A percentile compares a stretch with the other conserved stretches of the same genome.
phyloP scores from a whole-genome alignment of 2,113 vertebrate species.

The Rhinoptilus africanus region DNA sequence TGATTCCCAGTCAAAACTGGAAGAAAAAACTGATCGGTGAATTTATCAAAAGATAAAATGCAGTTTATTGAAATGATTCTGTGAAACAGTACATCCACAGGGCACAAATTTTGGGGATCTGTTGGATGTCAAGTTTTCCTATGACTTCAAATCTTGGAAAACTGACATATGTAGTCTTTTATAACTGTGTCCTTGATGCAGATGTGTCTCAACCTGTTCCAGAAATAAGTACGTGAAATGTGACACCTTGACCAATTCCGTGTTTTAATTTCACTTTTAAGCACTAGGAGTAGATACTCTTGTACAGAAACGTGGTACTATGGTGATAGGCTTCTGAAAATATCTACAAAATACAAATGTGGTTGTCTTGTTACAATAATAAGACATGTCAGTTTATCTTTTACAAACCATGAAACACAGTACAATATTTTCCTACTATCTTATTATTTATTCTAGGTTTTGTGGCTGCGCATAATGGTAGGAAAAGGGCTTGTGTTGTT shows the following conservation, averaged over 20 bases:
- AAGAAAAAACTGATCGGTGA: not conserved
- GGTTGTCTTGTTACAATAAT: not conserved
- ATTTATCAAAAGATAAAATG: not conserved
- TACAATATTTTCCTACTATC: not conserved
- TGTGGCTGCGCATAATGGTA: not conserved
- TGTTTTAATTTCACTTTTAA: not conserved
- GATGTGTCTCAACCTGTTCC: not conserved
- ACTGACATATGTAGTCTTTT: not conserved
- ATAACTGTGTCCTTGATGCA: not conserved
- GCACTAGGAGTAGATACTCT: not conserved
- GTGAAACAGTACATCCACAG: not conserved
- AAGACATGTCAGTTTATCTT: not conserved
- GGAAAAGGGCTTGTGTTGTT: not conserved
- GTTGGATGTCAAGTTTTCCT: not conserved
- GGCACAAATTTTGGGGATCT: accelerated
- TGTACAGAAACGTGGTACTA: not conserved
- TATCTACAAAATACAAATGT: not conserved
- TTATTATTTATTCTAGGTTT: not conserved
- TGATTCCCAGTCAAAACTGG: not conserved
- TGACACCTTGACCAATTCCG: not conserved
- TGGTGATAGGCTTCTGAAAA: not conserved
- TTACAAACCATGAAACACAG: not conserved
- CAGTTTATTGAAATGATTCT: not conserved
- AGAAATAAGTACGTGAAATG: not conserved
- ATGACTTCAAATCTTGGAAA: not conserved